Base-by-base conservation (phyloP, 1,140 invertebrate species). In the Drosophila watanabei region DNA sequence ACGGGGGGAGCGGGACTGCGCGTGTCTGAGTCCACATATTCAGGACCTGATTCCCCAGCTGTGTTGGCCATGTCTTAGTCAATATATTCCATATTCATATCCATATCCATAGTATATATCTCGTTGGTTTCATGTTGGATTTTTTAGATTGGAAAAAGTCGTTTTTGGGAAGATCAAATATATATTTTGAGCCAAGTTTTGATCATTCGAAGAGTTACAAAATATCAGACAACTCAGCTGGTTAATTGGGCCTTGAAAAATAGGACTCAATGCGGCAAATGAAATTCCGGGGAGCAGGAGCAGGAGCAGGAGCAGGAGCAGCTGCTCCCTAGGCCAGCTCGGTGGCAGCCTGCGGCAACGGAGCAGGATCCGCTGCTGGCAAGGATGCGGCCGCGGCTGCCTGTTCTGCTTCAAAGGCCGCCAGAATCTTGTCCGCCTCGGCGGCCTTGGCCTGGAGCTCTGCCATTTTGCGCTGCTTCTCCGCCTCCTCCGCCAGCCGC, bases 401-500 rank as follows among this genome's bases (percentile, higher is more conserved):
- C 68, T 57, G 39, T 28, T 33, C 82, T 2, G 51, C 49, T 66
- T 73, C 69, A 7, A 88, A 54, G 1, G 72, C 71, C 1, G 80
- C 84, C 10, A 89, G 51, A 2, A 88, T 54, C 62, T 88, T 78
- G 32, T 88, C 84, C 9, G 86, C 85, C 63, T 88, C 85, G 46
- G 81, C 84, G 28, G 81, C 84, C 73, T 89, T 85, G 9, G 52
- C 59, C 56, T 88, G 80, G 0, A 89, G 39, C 24, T 81, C 78
- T 11, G 73, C 62, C 20, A 79, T 41, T 37, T 90, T 68, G n/a
- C 66, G 82, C 49, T 90, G 79, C 49, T 89, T 90, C n/a, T 90
- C 82, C 52, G 75, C 82, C 51, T 66, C 75, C 18, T 73, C 79
- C 18, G 51, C 66, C 37, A 70, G 79, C 54, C 81, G 78, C 62